phyloP scores from a whole-genome alignment of 1,140 invertebrate genomes.

The Ooceraea biroi region DNA sequence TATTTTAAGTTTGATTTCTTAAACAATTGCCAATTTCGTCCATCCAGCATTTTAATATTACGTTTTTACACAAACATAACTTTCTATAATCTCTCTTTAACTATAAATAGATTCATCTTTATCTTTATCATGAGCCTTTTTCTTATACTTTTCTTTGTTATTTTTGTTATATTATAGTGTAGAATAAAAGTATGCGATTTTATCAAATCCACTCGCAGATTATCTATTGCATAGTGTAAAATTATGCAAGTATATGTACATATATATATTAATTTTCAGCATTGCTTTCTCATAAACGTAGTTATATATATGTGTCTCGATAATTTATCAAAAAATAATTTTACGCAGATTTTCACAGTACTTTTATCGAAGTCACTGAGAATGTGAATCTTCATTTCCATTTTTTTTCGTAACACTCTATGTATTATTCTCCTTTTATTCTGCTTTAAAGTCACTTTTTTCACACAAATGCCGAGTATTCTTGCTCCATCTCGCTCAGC shows the following conservation, averaged over 20 bases:
- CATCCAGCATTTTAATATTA: background rate
- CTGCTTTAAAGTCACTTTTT: background rate
- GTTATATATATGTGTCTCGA: background rate
- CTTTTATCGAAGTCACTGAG: background rate
- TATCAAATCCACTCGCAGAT: background rate
- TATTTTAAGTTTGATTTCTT: too few species aligned
- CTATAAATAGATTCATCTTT: background rate
- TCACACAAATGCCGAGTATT: conserved; percentile 65
- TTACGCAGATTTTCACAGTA: background rate
- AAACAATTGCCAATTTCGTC: too few species aligned
- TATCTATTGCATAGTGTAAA: background rate
- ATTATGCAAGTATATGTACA: background rate
- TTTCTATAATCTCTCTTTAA: background rate
- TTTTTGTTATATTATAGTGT: background rate
- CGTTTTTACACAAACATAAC: background rate
- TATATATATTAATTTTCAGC: conserved; percentile 2
- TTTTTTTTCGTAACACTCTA: background rate
- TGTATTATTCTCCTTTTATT: background rate
- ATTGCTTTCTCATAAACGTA: background rate
- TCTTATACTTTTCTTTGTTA: conserved; percentile 38
- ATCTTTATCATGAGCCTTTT: conserved; percentile 47
- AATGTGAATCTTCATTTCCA: too few species aligned
- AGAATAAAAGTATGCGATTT: conserved; percentile 4
- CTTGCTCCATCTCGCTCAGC: conserved; percentile 84
- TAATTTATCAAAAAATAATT: background rate